Evolutionary conservation across 2,797 vertebrate species (phyloP).

Genomic region (Botia kubotai): DNA sequence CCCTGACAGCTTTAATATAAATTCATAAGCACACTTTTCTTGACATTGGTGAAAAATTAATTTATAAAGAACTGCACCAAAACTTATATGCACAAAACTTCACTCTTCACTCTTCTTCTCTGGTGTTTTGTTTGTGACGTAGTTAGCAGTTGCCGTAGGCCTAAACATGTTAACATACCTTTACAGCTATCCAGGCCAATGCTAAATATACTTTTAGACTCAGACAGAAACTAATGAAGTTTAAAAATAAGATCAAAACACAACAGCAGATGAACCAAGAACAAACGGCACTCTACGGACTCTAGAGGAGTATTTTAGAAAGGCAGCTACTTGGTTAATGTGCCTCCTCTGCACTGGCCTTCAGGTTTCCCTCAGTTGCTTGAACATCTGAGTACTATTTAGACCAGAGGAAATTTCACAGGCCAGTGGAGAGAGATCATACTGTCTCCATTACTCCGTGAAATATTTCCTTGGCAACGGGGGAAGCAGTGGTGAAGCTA

Average conservation of each 20-base stretch:
- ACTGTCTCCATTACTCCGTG: slow-evolving; percentile 45
- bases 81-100: no score
- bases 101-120: no score
- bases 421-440: slow-evolving; percentile 51
- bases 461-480: slow-evolving; percentile 59
- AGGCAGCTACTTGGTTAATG: slow-evolving; percentile 48
- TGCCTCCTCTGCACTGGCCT: slow-evolving; percentile 23
- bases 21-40: not conserved
- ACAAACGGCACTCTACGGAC: slow-evolving; percentile 26
- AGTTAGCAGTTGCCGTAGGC: not conserved
- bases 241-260: slow-evolving; percentile 21
- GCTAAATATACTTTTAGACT: slow-evolving; percentile 10
- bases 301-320: slow-evolving; percentile 51
- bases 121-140: not conserved
- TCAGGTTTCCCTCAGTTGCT: slow-evolving; percentile 31
- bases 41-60: not conserved
- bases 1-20: not conserved
- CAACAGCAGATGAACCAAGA: slow-evolving; percentile 43
- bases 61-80: not conserved
- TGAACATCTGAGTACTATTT: slow-evolving; percentile 47
- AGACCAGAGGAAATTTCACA: slow-evolving; percentile 50
- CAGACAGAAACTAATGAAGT: slow-evolving; percentile 31
- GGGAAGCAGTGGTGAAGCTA: slow-evolving; percentile 53
- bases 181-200: not conserved
- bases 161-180: slow-evolving; percentile 20